Conservation (phyloP, 2,888 invertebrate genomes). For the Amphipyra berbera region DNA sequence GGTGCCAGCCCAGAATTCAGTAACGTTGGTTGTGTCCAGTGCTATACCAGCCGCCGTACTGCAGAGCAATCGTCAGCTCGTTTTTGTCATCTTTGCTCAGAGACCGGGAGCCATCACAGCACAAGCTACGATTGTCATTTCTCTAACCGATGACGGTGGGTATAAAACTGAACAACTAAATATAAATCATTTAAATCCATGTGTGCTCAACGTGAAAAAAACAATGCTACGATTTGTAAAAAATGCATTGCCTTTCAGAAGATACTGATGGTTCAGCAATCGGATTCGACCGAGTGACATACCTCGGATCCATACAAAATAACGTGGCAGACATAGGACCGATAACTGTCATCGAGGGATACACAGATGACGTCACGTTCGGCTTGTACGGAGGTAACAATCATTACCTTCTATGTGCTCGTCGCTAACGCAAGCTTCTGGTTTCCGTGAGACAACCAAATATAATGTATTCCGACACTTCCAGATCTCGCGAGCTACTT, state of each 20-base stretch:
- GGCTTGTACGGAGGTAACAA: too few relatives aligned
- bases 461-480: too few relatives aligned
- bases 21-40: conserved; percentile 25
- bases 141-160: conserved; percentile 16
- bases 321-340: too few relatives aligned
- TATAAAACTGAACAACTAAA: neutral
- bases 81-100: conserved; percentile 52
- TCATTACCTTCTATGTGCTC: too few relatives aligned
- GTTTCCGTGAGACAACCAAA: too few relatives aligned
- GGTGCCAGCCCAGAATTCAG: conserved; percentile 32
- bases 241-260: neutral
- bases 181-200: neutral
- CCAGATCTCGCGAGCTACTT: too few relatives aligned
- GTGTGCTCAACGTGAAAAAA: neutral
- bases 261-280: conserved; percentile 7
- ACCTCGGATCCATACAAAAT: conserved; percentile 39
- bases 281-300: conserved; percentile 51
- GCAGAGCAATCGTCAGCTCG: conserved; percentile 52
- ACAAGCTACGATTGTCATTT: conserved; percentile 56
- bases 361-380: too few relatives aligned
- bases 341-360: too few relatives aligned
- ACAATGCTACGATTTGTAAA: neutral
- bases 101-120: conserved; percentile 43
- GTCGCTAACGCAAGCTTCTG: too few relatives aligned
- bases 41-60: conserved; percentile 55